A percentile compares a stretch with the other conserved stretches of the same genome.
phyloP scores from a whole-genome alignment of 2,888 invertebrate genomes.

The Druceiella hillmani region DNA sequence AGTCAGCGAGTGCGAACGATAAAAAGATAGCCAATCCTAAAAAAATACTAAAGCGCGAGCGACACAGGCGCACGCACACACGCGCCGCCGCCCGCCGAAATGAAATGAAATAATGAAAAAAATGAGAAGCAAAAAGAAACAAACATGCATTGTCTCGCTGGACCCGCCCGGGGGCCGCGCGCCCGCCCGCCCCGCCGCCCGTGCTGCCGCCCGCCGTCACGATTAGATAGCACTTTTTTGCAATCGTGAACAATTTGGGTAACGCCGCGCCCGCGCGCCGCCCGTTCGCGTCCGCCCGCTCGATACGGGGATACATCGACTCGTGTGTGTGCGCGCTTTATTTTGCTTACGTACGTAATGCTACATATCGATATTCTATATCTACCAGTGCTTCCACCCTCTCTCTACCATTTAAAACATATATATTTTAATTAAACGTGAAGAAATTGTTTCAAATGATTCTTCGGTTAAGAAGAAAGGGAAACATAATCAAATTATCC shows the following conservation, averaged over 20 bases:
- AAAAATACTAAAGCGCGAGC: conserved; percentile 41
- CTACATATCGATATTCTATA: too few relatives aligned
- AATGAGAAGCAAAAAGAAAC: conserved; percentile 51
- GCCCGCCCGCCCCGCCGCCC: conserved; percentile 33
- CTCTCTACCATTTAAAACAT: too few relatives aligned
- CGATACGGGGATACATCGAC: too few relatives aligned
- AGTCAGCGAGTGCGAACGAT: conserved; percentile 43
- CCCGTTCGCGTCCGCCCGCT: conserved; percentile 25
- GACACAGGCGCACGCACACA: conserved; percentile 51
- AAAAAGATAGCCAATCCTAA: conserved; percentile 55
- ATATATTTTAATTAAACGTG: too few relatives aligned
- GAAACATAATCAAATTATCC: too few relatives aligned
- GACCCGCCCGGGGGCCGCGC: conserved; percentile 26
- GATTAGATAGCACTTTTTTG: too few relatives aligned
- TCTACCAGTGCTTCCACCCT: too few relatives aligned
- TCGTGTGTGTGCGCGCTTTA: too few relatives aligned
- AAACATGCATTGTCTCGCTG: conserved; percentile 53
- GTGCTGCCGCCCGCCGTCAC: conserved; percentile 21
- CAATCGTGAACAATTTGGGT: too few relatives aligned
- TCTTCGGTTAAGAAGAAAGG: too few relatives aligned
- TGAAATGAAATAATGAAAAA: conserved; percentile 56
- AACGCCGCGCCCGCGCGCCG: conserved; percentile 21
- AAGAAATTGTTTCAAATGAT: too few relatives aligned
- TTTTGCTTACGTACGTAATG: too few relatives aligned
- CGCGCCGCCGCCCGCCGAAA: conserved; percentile 49